Percentiles rank a stretch among this genome's conserved stretches.
phyloP scores from a whole-genome alignment of 2,113 vertebrate species.

The Pygoscelis antarcticus region DNA sequence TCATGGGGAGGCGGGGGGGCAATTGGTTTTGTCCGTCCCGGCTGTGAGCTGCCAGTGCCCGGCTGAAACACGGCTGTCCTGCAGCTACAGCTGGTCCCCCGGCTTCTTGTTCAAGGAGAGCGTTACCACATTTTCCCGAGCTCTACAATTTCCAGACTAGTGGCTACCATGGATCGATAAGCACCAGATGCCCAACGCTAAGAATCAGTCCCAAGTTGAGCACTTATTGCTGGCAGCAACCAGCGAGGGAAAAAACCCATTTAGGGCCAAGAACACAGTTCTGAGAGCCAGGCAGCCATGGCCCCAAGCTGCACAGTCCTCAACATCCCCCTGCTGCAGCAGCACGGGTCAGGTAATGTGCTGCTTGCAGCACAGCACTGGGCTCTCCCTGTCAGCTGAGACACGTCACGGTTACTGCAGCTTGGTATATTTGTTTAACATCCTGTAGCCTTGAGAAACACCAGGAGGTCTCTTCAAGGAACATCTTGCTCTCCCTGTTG shows the following conservation, averaged over 20 bases:
- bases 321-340: not conserved
- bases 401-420: not conserved
- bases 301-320: not conserved
- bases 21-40: fast-evolving
- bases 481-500: fast-evolving
- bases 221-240: not conserved
- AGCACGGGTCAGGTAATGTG: fast-evolving
- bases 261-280: not conserved
- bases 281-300: not conserved
- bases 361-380: not conserved
- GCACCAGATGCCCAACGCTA: not conserved
- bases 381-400: not conserved
- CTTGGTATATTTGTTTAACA: not conserved
- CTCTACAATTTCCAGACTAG: not conserved
- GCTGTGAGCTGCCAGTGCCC: not conserved
- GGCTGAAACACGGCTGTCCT: not conserved
- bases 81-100: not conserved
- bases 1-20: fast-evolving
- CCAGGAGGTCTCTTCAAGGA: not conserved
- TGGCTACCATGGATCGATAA: fast-evolving
- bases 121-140: fast-evolving
- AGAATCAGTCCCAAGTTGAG: fast-evolving
- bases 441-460: not conserved
- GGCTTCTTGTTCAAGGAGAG: fast-evolving
- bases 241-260: not conserved